Conservation (phyloP, 37 sponge, comb jelly and placozoan species). For the Mnemiopsis leidyi region DNA sequence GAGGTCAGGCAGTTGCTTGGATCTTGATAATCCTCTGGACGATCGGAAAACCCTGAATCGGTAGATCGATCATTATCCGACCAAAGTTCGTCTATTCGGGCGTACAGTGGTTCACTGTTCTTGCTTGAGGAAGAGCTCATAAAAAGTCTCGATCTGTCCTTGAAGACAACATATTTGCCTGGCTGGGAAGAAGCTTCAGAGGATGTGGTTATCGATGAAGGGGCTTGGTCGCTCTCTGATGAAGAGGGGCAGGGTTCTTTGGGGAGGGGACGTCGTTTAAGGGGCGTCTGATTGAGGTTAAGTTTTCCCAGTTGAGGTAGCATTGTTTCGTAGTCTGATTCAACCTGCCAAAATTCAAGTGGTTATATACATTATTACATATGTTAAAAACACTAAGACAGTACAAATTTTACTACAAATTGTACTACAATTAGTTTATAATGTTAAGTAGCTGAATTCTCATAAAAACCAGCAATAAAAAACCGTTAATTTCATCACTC, state of each 20-base stretch:
- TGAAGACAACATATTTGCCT: constrained; percentile 5
- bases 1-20: constrained; percentile 2
- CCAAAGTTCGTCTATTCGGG: background rate
- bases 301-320: constrained; percentile 17
- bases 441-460: no score
- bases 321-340: constrained; percentile 42
- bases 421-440: no score
- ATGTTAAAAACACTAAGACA: no score
- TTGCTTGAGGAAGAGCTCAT: background rate
- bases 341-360: background rate
- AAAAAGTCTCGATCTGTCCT: constrained; percentile 40
- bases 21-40: background rate
- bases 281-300: background rate
- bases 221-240: background rate
- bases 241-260: background rate
- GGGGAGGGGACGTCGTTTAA: constrained; percentile 8
- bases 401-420: no score
- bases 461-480: no score
- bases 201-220: background rate
- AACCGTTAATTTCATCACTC: no score
- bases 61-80: background rate
- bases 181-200: background rate
- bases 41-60: constrained; percentile 1
- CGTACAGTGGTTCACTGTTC: background rate
- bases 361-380: no score